Evolutionary conservation across 1,140 invertebrate genomes (phyloP).

Genomic region (Musca vetustissima): DNA sequence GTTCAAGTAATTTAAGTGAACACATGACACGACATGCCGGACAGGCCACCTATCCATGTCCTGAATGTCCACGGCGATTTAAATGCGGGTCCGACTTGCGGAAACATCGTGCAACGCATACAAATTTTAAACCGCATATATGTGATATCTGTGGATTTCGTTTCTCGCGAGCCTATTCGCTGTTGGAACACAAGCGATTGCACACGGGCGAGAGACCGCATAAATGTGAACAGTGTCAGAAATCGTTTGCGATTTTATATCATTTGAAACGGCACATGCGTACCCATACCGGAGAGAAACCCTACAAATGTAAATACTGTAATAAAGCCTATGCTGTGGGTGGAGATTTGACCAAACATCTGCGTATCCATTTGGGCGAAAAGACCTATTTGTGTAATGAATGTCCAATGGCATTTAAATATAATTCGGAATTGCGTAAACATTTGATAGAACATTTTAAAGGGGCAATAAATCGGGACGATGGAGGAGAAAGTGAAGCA

Average conservation of each 20-base stretch:
- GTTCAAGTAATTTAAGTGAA: conserved; percentile 62
- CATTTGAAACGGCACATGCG: conserved; percentile 57
- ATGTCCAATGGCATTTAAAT: conserved; percentile 55
- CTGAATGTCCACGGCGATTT: conserved; percentile 55
- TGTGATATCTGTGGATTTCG: conserved; percentile 57
- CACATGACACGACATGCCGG: conserved; percentile 62
- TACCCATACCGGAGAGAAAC: conserved; percentile 65
- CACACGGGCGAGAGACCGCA: no score
- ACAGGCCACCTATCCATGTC: conserved; percentile 54
- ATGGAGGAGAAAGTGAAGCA: no score
- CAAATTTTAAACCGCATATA: conserved; percentile 44
- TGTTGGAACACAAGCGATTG: no score
- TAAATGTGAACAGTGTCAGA: no score
- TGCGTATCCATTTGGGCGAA: conserved; percentile 53
- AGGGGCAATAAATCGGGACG: background rate
- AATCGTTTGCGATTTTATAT: conserved; percentile 27
- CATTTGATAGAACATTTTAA: conserved; percentile 55
- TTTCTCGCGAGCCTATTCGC: conserved; percentile 56
- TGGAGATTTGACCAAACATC: conserved; percentile 57
- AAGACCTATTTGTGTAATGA: conserved; percentile 56
- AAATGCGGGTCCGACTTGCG: background rate
- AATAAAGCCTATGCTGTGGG: conserved; percentile 56
- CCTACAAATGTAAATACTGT: conserved; percentile 59
- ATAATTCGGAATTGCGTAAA: conserved; percentile 54
- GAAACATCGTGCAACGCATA: conserved; percentile 4